phyloP scores from a whole-genome alignment of 1,140 invertebrate species.

The Sarcophaga bullata region DNA sequence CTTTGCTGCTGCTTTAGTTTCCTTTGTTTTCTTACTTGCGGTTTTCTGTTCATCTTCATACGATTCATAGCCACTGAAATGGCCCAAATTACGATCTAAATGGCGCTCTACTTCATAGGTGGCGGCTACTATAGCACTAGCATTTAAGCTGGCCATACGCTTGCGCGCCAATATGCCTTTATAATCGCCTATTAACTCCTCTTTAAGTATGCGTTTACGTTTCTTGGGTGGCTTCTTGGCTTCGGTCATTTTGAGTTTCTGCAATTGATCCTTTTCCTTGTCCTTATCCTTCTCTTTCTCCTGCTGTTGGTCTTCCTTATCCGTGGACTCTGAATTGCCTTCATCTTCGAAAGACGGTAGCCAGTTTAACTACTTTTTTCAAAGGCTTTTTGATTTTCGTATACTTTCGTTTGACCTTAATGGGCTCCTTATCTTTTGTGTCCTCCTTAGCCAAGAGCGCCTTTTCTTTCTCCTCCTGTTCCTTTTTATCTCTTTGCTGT shows the following conservation, averaged over 20 bases:
- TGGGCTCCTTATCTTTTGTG: constrained; percentile 38
- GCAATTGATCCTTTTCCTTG: constrained; percentile 42
- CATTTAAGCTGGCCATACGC: constrained; percentile 92
- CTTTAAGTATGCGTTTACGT: constrained; percentile 71
- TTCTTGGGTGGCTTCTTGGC: constrained; percentile 60
- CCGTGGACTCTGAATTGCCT: constrained; percentile 48
- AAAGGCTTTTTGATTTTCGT: constrained; percentile 44
- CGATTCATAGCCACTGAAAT: constrained; percentile 68
- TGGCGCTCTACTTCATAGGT: constrained; percentile 82
- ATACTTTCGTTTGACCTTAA: constrained; percentile 43
- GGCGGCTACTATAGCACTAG: constrained; percentile 89
- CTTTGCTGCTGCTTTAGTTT: constrained; percentile 30
- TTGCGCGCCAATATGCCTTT: constrained; percentile 90
- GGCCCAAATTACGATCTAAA: constrained; percentile 60
- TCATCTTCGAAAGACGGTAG: constrained; percentile 64
- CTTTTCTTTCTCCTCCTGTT: constrained; percentile 46
- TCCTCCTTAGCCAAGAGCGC: constrained; percentile 24
- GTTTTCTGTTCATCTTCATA: constrained; percentile 53
- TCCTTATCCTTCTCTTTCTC: not conserved
- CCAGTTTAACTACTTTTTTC: constrained; percentile 49
- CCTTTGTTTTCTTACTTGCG: constrained; percentile 43
- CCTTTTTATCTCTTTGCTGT: constrained; percentile 39
- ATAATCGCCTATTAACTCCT: constrained; percentile 78
- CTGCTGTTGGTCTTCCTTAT: constrained; percentile 37
- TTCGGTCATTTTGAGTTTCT: constrained; percentile 44